Evolutionary conservation across 2,888 invertebrate species (phyloP).

Genomic region (Drosophila antonietae): DNA sequence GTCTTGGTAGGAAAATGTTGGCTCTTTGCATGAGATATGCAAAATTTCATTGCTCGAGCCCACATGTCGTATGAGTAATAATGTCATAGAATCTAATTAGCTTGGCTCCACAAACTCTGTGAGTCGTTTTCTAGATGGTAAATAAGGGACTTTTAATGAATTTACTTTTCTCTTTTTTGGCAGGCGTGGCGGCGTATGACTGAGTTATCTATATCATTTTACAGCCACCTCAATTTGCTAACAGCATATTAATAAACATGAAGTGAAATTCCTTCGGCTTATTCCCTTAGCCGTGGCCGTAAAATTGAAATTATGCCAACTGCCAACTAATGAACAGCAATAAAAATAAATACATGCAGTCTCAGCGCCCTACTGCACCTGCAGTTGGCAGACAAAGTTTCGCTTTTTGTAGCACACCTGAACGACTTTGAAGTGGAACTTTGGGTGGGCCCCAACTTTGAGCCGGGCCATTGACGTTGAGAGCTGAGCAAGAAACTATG

Average conservation of each 20-base stretch:
- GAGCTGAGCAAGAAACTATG: constrained; percentile 8
- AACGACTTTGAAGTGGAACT: constrained; percentile 52
- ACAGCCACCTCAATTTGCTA: not conserved
- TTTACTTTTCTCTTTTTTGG: too few relatives aligned
- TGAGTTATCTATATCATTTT: not conserved
- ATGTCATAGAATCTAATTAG: not conserved
- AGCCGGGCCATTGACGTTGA: constrained; percentile 13
- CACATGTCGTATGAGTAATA: not conserved
- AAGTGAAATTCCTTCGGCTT: constrained; percentile 20
- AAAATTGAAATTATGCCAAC: constrained; percentile 75
- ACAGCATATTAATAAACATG: not conserved
- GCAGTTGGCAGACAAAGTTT: constrained; percentile 62
- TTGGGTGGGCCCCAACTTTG: constrained; percentile 25
- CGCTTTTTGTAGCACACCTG: constrained; percentile 62
- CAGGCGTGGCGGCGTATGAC: not conserved
- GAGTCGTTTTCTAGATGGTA: not conserved
- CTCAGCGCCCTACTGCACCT: constrained; percentile 11
- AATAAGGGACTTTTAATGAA: not conserved
- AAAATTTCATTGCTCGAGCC: not conserved
- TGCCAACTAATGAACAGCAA: constrained; percentile 74
- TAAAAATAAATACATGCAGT: constrained; percentile 70
- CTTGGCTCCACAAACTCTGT: not conserved
- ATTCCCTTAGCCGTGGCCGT: constrained; percentile 39
- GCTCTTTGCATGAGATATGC: not conserved
- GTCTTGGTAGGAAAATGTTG: too few relatives aligned